Evolutionary conservation across 2,888 invertebrate genomes (phyloP).

Genomic region (Drosophila lacicola): DNA sequence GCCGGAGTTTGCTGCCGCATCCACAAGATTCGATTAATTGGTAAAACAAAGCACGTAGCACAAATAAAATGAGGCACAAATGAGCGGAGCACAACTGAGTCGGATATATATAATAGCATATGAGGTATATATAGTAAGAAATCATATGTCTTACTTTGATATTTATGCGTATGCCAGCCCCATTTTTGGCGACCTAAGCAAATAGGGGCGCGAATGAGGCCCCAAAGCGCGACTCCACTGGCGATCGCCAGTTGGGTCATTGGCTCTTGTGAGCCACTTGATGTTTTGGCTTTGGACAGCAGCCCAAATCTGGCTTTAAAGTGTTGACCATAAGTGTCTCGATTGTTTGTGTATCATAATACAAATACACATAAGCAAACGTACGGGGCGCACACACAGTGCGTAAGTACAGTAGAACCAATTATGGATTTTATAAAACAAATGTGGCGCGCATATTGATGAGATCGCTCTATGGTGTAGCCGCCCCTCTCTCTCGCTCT

Average conservation of each 20-base stretch:
- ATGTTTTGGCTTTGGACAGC: constrained; percentile 55
- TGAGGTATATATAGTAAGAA: constrained; percentile 63
- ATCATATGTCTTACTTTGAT: constrained; percentile 77
- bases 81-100: constrained; percentile 50
- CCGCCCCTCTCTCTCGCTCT: neutral
- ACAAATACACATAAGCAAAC: constrained; percentile 52
- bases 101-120: constrained; percentile 42
- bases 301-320: constrained; percentile 80
- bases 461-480: constrained; percentile 49
- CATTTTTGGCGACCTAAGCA: constrained; percentile 82
- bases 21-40: constrained; percentile 52
- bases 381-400: constrained; percentile 60
- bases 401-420: constrained; percentile 84
- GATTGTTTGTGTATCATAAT: constrained; percentile 80
- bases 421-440: constrained; percentile 84
- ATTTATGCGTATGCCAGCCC: constrained; percentile 77
- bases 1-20: constrained; percentile 8
- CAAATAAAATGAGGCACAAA: constrained; percentile 78
- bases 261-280: constrained; percentile 74
- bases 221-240: constrained; percentile 48
- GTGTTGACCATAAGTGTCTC: constrained; percentile 82
- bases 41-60: constrained; percentile 61
- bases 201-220: constrained; percentile 76
- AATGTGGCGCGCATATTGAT: constrained; percentile 81
- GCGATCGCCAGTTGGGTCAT: constrained; percentile 71